A percentile compares a stretch with the other conserved stretches of the same genome.
phyloP scores from a whole-genome alignment of 53 echinoderm and acorn worm genomes.

The Mesocentrotus franciscanus region DNA sequence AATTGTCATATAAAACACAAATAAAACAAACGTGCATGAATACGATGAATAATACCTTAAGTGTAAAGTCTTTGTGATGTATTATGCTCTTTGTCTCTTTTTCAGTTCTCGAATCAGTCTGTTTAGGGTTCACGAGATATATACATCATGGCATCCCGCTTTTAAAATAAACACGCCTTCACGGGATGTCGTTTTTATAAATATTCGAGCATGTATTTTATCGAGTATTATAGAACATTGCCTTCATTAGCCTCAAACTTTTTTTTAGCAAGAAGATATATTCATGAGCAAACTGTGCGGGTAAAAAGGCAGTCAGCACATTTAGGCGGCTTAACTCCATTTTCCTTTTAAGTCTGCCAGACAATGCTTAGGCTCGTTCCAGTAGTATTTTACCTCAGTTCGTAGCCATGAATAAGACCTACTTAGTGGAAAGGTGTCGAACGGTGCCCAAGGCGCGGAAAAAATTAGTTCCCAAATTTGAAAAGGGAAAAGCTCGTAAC shows the following conservation, averaged over 20 bases:
- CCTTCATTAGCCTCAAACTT: background rate
- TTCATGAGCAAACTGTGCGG: background rate
- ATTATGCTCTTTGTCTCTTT: too few species aligned
- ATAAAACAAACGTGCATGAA: too few species aligned
- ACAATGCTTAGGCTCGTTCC: conserved; percentile 54
- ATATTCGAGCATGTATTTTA: background rate
- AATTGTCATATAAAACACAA: too few species aligned
- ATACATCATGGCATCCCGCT: too few species aligned
- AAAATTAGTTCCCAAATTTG: conserved; percentile 39
- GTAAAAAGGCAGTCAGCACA: background rate
- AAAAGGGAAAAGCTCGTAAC: conserved; percentile 33
- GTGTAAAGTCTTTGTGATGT: too few species aligned
- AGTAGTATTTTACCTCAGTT: background rate
- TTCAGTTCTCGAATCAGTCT: too few species aligned
- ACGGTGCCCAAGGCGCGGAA: conserved; percentile 50
- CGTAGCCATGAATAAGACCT: background rate
- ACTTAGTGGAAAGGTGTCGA: conserved; percentile 30
- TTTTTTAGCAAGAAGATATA: background rate
- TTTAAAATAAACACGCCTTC: too few species aligned
- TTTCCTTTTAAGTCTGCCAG: conserved; percentile 52
- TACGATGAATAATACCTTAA: too few species aligned
- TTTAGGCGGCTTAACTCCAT: conserved; percentile 38
- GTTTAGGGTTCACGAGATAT: too few species aligned
- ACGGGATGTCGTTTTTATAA: too few species aligned
- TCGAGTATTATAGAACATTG: background rate